phyloP scores from a whole-genome alignment of 2,797 vertebrate genomes.

The Eupleurogrammus muticus region DNA sequence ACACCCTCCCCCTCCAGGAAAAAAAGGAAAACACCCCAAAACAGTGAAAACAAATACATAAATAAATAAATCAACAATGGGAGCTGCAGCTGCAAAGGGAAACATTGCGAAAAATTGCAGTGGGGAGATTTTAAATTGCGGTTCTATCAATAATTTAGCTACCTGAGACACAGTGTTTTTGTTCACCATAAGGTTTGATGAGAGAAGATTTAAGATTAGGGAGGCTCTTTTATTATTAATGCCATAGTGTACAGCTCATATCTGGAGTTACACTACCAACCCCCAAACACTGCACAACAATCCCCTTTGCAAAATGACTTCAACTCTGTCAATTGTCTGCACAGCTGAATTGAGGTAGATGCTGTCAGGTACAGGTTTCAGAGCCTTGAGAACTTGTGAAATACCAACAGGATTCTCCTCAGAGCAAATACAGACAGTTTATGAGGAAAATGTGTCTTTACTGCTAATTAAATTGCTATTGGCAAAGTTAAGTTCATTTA shows the following conservation, averaged over 20 bases:
- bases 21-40: constrained; percentile 70
- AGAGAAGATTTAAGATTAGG: constrained; percentile 78
- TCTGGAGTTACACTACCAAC: constrained; percentile 69
- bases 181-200: constrained; percentile 78
- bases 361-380: constrained; percentile 63
- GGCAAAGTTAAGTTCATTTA: constrained; percentile 35
- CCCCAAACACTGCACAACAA: constrained; percentile 65
- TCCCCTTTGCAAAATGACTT: constrained; percentile 66
- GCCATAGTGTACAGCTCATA: constrained; percentile 68
- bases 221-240: constrained; percentile 81
- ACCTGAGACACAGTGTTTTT: constrained; percentile 77
- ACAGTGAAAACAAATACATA: constrained; percentile 85
- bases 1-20: constrained; percentile 55
- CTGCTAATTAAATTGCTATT: constrained; percentile 55
- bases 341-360: constrained; percentile 61
- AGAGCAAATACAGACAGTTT: constrained; percentile 70
- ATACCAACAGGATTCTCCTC: constrained; percentile 70
- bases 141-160: constrained; percentile 81
- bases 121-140: constrained; percentile 78
- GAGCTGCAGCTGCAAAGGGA: constrained; percentile 65
- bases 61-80: constrained; percentile 85
- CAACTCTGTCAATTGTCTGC: constrained; percentile 70
- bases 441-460: constrained; percentile 51
- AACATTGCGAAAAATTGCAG: constrained; percentile 73
- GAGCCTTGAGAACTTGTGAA: constrained; percentile 75